A percentile compares a stretch with the other conserved stretches of the same genome.
Evolutionary conservation across 2,113 vertebrate species (phyloP).

Genomic region (Xenopus borealis): DNA sequence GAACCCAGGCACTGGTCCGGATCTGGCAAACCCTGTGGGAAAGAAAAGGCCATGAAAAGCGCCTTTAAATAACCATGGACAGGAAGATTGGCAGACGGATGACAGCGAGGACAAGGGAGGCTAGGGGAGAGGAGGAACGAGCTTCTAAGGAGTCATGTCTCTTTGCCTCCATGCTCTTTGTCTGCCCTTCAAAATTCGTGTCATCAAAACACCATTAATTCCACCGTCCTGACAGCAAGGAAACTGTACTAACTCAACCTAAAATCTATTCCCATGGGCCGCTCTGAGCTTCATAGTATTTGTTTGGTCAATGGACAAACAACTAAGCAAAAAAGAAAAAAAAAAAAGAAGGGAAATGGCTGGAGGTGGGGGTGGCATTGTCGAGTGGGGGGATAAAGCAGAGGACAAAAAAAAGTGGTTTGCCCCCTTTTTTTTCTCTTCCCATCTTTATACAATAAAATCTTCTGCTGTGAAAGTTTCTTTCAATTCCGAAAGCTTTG

Average conservation of each 20-base stretch:
- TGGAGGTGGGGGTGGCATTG: conserved; percentile 44
- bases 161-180: conserved; percentile 80
- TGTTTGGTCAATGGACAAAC: conserved; percentile 80
- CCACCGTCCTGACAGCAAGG: conserved; percentile 84
- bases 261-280: conserved; percentile 85
- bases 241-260: conserved; percentile 83
- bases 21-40: conserved; percentile 99
- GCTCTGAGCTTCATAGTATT: conserved; percentile 72
- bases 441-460: conserved; percentile 72
- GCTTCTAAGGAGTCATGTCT: conserved; percentile 86
- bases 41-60: conserved; percentile 94
- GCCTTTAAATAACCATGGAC: conserved; percentile 92
- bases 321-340: conserved; percentile 67
- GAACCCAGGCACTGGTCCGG: conserved; percentile 98
- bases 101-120: conserved; percentile 91
- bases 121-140: conserved; percentile 77
- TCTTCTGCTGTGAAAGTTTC: conserved; percentile 74
- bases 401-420: conserved; percentile 63
- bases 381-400: conserved; percentile 62
- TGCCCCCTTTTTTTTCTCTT: conserved; percentile 47
- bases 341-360: conserved; percentile 16
- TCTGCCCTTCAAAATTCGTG: conserved; percentile 82
- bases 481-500: conserved; percentile 78
- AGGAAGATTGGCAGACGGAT: conserved; percentile 98
- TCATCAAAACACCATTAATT: conserved; percentile 95